Evolutionary conservation across 1,140 invertebrate genomes (phyloP), one percentile per base, ranked within the genome.

Genomic region (Sycophila sp.): DNA sequence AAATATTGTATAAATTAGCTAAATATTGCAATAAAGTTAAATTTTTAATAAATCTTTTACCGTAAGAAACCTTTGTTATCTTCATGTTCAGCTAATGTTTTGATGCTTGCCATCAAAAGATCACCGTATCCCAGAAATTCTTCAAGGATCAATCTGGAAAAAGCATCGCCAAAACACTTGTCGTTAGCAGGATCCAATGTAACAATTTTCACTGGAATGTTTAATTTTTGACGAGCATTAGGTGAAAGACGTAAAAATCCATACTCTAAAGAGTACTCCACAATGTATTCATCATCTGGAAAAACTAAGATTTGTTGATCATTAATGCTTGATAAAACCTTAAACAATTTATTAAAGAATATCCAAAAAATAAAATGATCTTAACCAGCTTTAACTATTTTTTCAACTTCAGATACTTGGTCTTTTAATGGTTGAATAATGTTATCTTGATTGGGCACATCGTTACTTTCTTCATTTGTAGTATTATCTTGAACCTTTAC

Each of bases 191-290:
- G 96, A 88, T 98, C 96, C 70, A 99, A 85, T 7, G 93, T 94
- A 1, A 98, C 95, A 28, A 97, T 92, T 85, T 95, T 93, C 0
- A 99, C 96, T 26, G 96, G 95, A 75, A 99, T 96, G 79, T 96
- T 96, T 1, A 98, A 88, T 51, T 91, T 90, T 70, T 94, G 90
- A 32, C 97, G 87, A 1, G 95, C 94, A 28, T 90, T 90, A 0
- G 95, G 92, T 11, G 95, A 95, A 15, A 99, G 85, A 4, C 98
- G 89, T 38, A 99, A 86, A 81, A 98, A 96, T 1, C 98, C 98
- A 86, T 99, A 98, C 83, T 99, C 96, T 69, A 99, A 86, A 2
- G 97, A 96, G 89, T 99, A 99, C 84, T 99, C 98, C 4, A 99
- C 93, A 38, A 99, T 98, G 81, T 98, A 99, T 79, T 96, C 94